Conservation (phyloP, 2,113 vertebrate species). For the Larimichthys crocea region DNA sequence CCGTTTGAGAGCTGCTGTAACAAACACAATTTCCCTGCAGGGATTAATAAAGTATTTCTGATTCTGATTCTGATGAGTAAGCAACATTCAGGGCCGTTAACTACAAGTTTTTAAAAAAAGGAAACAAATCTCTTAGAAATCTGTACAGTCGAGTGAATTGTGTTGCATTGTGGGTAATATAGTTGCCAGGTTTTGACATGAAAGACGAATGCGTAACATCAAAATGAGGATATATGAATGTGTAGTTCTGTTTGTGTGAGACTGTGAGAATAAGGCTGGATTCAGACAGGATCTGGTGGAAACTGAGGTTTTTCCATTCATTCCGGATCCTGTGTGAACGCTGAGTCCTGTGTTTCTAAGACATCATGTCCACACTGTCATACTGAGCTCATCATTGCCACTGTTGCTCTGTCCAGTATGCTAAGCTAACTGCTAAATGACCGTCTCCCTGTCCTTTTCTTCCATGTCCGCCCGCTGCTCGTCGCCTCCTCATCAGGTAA, state of each 20-base stretch:
- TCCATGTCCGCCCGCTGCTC: constrained; percentile 2
- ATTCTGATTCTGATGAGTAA: background rate
- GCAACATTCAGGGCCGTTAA: no score
- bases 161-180: background rate
- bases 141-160: background rate
- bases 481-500: constrained; percentile 35
- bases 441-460: constrained; percentile 1
- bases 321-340: no score
- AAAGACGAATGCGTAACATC: background rate
- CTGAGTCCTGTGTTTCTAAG: background rate
- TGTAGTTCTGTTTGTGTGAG: no score
- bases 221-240: no score
- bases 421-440: background rate
- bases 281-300: no score
- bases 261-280: no score
- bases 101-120: background rate
- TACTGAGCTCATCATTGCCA: background rate
- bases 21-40: no score
- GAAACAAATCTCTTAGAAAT: background rate
- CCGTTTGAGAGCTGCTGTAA: no score
- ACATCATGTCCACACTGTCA: background rate
- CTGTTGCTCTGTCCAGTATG: background rate
- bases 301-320: no score
- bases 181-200: background rate
- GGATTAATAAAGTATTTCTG: no score